Evolutionary conservation across 2,113 vertebrate genomes (phyloP).

Genomic region (Leptobrachium ailaonicum): DNA sequence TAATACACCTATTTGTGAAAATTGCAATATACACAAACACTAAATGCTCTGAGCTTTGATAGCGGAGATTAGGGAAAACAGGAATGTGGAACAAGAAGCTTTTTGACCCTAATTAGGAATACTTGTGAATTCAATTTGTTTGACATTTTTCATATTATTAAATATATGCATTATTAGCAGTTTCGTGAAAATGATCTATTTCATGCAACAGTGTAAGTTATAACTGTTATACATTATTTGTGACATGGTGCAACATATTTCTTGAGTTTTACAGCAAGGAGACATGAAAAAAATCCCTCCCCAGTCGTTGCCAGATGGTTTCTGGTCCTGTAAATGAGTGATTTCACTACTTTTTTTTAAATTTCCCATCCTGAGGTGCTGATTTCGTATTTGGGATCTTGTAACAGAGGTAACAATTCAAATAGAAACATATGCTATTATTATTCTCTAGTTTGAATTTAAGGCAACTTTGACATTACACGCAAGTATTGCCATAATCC

Average conservation of each 20-base stretch:
- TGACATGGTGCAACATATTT: neutral
- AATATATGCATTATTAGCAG: too few relatives aligned
- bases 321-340: neutral
- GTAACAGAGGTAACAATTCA: conserved; percentile 20
- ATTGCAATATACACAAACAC: too few relatives aligned
- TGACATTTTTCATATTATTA: too few relatives aligned
- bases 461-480: conserved; percentile 34
- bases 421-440: conserved; percentile 49
- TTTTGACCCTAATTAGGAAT: too few relatives aligned
- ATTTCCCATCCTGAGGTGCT: conserved; percentile 1
- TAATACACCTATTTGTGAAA: too few relatives aligned
- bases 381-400: conserved; percentile 5
- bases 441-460: conserved; percentile 30
- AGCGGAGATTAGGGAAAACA: too few relatives aligned
- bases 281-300: neutral
- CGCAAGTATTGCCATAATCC: conserved; percentile 21
- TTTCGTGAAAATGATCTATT: too few relatives aligned
- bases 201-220: too few relatives aligned
- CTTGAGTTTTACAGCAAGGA: neutral
- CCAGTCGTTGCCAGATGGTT: neutral
- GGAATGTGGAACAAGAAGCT: too few relatives aligned
- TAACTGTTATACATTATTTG: too few relatives aligned
- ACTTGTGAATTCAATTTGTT: too few relatives aligned
- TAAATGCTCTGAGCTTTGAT: too few relatives aligned
- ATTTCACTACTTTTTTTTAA: neutral